Percentiles rank a stretch among this genome's conserved stretches.
Evolutionary conservation across 2,113 vertebrate genomes (phyloP).

Genomic region (Nibea albiflora): DNA sequence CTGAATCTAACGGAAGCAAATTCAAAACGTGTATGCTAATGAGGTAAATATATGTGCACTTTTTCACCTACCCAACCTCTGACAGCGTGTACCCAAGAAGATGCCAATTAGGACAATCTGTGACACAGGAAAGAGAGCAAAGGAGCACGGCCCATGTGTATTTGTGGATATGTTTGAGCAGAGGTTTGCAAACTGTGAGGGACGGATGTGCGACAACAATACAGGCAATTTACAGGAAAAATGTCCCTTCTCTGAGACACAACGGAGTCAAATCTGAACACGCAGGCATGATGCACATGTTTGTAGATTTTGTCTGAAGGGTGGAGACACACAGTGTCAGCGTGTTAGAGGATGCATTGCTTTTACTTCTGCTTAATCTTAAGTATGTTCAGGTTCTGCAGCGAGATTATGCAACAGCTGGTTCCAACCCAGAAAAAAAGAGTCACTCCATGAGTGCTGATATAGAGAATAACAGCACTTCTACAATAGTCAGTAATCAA

Average conservation of each 20-base stretch:
- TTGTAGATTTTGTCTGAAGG: background rate
- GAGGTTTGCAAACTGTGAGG: background rate
- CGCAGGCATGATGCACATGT: background rate
- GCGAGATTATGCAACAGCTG: background rate
- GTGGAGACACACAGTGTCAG: background rate
- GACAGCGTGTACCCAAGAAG: background rate
- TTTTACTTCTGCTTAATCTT: background rate
- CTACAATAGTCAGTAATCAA: too few relatives aligned
- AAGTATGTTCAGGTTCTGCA: background rate
- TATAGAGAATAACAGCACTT: too few relatives aligned
- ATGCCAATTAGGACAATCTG: slow-evolving; percentile 8
- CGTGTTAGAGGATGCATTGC: background rate
- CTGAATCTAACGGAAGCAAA: background rate
- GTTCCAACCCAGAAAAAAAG: too few relatives aligned
- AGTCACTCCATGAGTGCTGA: too few relatives aligned
- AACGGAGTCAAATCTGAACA: background rate
- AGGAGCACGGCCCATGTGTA: background rate
- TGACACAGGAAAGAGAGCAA: background rate
- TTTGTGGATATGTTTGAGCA: background rate
- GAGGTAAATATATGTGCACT: background rate
- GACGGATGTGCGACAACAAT: background rate
- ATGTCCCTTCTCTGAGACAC: background rate
- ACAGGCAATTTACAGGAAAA: background rate
- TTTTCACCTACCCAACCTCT: background rate
- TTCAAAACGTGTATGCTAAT: background rate